These are phyloP conservation scores for Sinohyriopsis cumingii DNA, from an alignment of 2,888 invertebrate species.

Conservation along the genomic window DNA sequence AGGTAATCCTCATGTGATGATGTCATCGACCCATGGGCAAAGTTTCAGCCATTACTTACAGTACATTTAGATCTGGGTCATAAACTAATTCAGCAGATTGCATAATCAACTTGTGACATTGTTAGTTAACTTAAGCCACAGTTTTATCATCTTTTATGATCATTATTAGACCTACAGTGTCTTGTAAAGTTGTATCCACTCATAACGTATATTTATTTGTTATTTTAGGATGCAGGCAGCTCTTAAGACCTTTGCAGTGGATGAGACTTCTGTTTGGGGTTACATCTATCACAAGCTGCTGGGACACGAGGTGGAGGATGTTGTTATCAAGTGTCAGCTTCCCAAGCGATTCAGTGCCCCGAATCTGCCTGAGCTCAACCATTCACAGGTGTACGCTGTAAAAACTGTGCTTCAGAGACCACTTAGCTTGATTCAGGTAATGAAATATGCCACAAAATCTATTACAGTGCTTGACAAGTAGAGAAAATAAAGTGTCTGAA, in stretches of 20 bases:
- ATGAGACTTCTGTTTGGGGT: slow-evolving; percentile 95
- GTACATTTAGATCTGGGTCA: too few relatives aligned
- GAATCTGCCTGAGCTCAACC: slow-evolving; percentile 96
- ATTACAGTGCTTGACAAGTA: too few relatives aligned
- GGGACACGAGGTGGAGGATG: slow-evolving; percentile 87
- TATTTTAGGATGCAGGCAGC: slow-evolving; percentile 91
- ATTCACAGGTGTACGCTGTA: slow-evolving; percentile 96
- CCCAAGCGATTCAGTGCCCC: slow-evolving; percentile 98
- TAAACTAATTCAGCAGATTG: too few relatives aligned
- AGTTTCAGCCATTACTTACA: too few relatives aligned
- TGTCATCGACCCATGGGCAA: too few relatives aligned
- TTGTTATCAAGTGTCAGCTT: slow-evolving; percentile 89
- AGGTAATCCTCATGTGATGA: too few relatives aligned
- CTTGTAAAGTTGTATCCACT: neutral
- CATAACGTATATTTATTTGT: neutral
- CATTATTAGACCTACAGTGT: neutral
- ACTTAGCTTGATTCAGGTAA: slow-evolving; percentile 93
- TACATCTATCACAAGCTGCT: slow-evolving; percentile 97
- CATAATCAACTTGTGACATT: too few relatives aligned
- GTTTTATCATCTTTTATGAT: neutral
- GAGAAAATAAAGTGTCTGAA: too few relatives aligned
- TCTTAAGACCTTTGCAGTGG: slow-evolving; percentile 94
- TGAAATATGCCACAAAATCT: too few relatives aligned
- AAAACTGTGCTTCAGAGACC: slow-evolving; percentile 98
- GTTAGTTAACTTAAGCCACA: too few relatives aligned